Evolutionary conservation across 2,113 vertebrate genomes (phyloP), one percentile per base, ranked within the genome.

Genomic region (Trichechus manatus): DNA sequence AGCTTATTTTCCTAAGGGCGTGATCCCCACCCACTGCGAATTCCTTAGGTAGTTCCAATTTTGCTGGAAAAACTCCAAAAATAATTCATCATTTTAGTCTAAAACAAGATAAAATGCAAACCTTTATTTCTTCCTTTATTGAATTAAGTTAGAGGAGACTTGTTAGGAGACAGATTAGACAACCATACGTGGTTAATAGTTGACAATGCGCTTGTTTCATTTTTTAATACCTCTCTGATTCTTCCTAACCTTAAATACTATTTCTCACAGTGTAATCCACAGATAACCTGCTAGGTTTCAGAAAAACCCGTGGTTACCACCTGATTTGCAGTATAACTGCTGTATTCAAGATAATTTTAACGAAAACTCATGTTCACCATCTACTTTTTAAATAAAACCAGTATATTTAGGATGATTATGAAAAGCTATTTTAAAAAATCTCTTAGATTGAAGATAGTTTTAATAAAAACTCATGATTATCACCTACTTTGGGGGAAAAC

Each of bases 51-150:
- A 94, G 44, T 70, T 93, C 8, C 31, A 59, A 47, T 83, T 93
- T 94, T 93, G 0, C 72, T 94, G 23, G 79, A 92, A 68, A 84
- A 63, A 31, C 19, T 78, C 44, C 78, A 79, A 92, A 92, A 84
- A 80, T 83, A 82, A 64, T 68, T 92, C 72, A 50, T 94, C 53
- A 94, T 66, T 95, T 81, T 93, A 59, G 19, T 86, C 23, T 44
- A 33, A 70, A 85, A 47, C 42, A 90, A 91, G 85, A 25, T 27
- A 56, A 39, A 80, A 75, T 31, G 25, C 3, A 72, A 44, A 89
- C 47, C n/a, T 83, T 44, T 68, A 50, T 47, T 59, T 72, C 61
- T 66, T 31, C 56, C 36, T 77, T 87, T 74, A 39, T 33, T 80
- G 20, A 6, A 80, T 86, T 81, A 47, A 20, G 14, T 83, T 79